Evolutionary conservation across 2,797 vertebrate genomes (phyloP).

Genomic region (Staurois parvus): DNA sequence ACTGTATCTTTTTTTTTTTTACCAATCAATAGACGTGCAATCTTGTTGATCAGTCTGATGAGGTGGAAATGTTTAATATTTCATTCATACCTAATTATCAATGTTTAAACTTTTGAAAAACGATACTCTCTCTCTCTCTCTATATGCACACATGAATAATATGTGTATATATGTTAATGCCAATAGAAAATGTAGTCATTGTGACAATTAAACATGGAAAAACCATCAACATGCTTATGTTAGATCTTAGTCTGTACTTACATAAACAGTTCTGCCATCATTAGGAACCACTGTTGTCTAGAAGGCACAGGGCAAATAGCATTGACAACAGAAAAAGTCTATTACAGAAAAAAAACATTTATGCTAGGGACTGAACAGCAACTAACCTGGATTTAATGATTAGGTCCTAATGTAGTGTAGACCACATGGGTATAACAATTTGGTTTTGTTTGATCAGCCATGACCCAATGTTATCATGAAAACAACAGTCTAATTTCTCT

Average conservation of each 20-base stretch:
- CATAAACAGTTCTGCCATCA: not conserved
- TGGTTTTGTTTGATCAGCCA: constrained; percentile 60
- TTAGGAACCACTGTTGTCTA: not conserved
- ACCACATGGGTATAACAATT: constrained; percentile 61
- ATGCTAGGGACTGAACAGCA: constrained; percentile 25
- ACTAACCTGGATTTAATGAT: constrained; percentile 60
- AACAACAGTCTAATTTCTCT: constrained; percentile 60
- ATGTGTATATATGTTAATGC: too few species aligned
- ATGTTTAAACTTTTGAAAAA: too few species aligned
- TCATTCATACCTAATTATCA: too few species aligned
- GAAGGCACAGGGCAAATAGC: not conserved
- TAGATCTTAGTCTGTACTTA: constrained; percentile 2
- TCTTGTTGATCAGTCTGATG: too few species aligned
- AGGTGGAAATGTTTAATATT: too few species aligned
- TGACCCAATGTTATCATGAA: constrained; percentile 56
- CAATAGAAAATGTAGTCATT: too few species aligned
- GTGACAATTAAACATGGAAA: not conserved
- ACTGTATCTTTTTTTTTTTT: too few species aligned
- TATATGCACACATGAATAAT: too few species aligned
- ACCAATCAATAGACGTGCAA: too few species aligned
- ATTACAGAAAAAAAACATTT: constrained; percentile 37
- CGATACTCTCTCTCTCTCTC: too few species aligned
- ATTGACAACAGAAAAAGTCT: not conserved
- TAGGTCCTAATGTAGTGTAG: constrained; percentile 58
- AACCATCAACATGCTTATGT: not conserved